Percentiles rank a stretch among this genome's conserved stretches.
phyloP scores from a whole-genome alignment of 2,888 invertebrate genomes.

The Lithophane leautieri region DNA sequence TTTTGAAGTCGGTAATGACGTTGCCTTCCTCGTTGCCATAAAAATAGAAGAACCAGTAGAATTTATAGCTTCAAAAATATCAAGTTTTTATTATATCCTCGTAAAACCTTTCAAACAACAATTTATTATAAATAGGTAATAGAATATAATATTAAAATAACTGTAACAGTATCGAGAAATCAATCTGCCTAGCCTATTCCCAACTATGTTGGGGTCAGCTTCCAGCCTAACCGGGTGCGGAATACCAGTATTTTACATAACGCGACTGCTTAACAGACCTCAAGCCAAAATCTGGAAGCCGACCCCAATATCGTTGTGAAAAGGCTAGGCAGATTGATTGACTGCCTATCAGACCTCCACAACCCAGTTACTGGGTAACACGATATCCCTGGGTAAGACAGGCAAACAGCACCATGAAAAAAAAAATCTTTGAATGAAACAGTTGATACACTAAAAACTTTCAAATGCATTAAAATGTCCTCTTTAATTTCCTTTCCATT shows the following conservation, averaged over 20 bases:
- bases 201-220: too few species aligned
- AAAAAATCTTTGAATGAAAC: not conserved
- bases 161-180: not conserved
- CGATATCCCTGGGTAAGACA: not conserved
- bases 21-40: not conserved
- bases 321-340: too few species aligned
- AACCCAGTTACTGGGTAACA: not conserved
- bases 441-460: slow-evolving; percentile 14
- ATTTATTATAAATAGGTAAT: not conserved
- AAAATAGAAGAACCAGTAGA: not conserved
- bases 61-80: slow-evolving; percentile 22
- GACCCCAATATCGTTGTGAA: too few species aligned
- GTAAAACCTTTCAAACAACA: not conserved
- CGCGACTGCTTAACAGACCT: too few species aligned
- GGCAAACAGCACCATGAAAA: not conserved
- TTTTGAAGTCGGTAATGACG: too few species aligned
- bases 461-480: slow-evolving; percentile 34
- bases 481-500: slow-evolving; percentile 41
- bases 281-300: too few species aligned
- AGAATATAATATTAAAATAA: not conserved
- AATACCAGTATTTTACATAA: too few species aligned
- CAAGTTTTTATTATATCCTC: not conserved
- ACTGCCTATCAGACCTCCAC: too few species aligned
- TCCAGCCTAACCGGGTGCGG: too few species aligned
- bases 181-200: not conserved